phyloP scores from a whole-genome alignment of 2,888 invertebrate genomes.

The Deroplatys truncata region DNA sequence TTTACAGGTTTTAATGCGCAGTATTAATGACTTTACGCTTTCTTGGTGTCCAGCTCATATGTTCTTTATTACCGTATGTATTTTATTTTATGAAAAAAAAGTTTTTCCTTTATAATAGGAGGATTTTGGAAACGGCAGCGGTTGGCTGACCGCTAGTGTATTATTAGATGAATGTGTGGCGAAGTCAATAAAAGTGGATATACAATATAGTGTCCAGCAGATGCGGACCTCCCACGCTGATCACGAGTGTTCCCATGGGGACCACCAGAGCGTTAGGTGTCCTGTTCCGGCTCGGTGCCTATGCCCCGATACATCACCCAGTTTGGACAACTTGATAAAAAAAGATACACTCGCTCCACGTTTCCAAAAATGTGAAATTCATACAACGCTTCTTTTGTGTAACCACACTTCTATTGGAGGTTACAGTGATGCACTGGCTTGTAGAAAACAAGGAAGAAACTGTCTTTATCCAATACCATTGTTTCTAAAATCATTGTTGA shows the following conservation, averaged over 20 bases:
- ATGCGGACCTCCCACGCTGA: background rate
- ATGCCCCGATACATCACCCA: background rate
- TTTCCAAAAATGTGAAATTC: background rate
- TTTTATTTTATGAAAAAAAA: too few relatives aligned
- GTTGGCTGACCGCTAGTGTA: too few relatives aligned
- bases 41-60: too few relatives aligned
- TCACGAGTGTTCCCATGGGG: background rate
- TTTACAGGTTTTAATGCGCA: too few relatives aligned
- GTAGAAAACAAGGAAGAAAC: background rate
- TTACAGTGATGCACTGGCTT: background rate
- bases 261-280: background rate
- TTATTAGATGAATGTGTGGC: too few relatives aligned
- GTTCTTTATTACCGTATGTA: too few relatives aligned
- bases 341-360: background rate
- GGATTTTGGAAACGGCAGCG: too few relatives aligned
- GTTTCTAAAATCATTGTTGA: too few relatives aligned
- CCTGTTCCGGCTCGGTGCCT: background rate
- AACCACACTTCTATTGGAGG: background rate
- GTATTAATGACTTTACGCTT: too few relatives aligned
- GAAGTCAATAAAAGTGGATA: background rate
- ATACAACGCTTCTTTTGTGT: background rate
- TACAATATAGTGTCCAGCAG: background rate
- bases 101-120: too few relatives aligned
- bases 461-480: too few relatives aligned
- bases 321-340: background rate